Base-by-base conservation (phyloP, 2,888 invertebrate genomes). In the Aporophyla nigra region DNA sequence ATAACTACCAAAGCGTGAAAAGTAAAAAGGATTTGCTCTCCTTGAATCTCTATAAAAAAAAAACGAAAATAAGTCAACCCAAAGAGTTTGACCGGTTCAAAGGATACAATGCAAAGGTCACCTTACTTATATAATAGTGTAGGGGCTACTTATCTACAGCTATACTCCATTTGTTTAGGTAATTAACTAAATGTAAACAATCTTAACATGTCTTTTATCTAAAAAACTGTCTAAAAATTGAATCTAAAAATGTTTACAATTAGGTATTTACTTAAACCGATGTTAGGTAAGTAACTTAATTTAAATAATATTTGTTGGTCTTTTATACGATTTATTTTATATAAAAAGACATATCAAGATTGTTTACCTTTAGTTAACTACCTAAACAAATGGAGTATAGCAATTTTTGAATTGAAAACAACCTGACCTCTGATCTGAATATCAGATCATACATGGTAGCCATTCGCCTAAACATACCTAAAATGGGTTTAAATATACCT, bases 61-160 rank as follows among this genome's bases (percentile, higher is more conserved):
- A 58, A 33, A 19, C n/a, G 59, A 10, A 33, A 69, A 53, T 19
- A 58, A 75, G 75, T 59, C 56, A 68, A 58, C 33, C 61, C 27
- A 67, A 77, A 72, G 43, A 59, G 70, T 67, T 73, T 54, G 40
- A 21, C 33, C 58, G 58, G 54, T 59, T 73, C 70, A 78, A 33
- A 59, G 43, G 59, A 82, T 72, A n/a, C 21, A 70, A 77, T 6
- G 19, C 2, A 63, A 83, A 83, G 66, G 78, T 83, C 62, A 70
- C 56, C 33, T 21, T 46, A 51, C 33, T 6, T 46, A 71, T 19
- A 33, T 3, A 33, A 33, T 33, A 33, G 33, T 33, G 33, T 33
- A 24, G 21, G 69, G 14, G 5, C n/a, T 27, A 27, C 27, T 6
- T 33, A 43, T 43, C 1, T 70, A 43, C 33, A 33, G 33, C 27